Percentiles rank a stretch among this genome's conserved stretches.
These are phyloP conservation scores for Zosterops lateralis DNA, from an alignment of 2,113 vertebrate genomes.

Conservation along the genomic window DNA sequence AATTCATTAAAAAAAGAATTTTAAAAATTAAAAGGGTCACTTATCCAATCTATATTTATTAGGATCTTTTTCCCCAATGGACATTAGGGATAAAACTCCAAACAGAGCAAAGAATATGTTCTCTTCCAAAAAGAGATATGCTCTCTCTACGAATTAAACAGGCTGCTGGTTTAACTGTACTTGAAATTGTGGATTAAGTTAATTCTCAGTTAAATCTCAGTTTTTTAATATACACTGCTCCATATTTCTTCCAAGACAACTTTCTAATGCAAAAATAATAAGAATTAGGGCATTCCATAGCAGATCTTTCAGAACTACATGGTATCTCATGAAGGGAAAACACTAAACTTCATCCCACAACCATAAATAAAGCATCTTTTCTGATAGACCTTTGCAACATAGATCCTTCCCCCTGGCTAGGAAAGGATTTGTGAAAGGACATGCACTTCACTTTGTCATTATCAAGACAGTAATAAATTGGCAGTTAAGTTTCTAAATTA, in stretches of 20 bases:
- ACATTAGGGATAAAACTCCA: background rate
- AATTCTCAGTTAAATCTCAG: background rate
- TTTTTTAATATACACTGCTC: background rate
- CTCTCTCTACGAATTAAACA: background rate
- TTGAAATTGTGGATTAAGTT: background rate
- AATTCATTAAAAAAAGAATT: background rate
- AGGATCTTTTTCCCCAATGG: rapidly evolving
- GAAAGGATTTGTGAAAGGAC: background rate
- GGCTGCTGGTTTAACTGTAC: background rate
- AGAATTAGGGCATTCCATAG: background rate
- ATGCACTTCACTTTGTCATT: background rate
- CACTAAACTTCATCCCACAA: background rate
- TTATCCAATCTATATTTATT: background rate
- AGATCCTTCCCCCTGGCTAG: background rate
- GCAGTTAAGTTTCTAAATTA: background rate
- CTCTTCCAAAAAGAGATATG: background rate
- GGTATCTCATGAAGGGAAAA: background rate
- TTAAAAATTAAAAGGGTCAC: background rate
- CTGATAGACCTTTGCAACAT: background rate
- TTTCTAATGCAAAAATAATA: background rate
- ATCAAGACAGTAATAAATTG: background rate
- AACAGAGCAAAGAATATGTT: background rate
- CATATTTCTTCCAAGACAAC: background rate
- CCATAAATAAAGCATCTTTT: background rate
- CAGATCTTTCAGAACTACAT: background rate